Evolutionary conservation across 2,113 vertebrate genomes (phyloP).

Genomic region (Festucalex cinctus): DNA sequence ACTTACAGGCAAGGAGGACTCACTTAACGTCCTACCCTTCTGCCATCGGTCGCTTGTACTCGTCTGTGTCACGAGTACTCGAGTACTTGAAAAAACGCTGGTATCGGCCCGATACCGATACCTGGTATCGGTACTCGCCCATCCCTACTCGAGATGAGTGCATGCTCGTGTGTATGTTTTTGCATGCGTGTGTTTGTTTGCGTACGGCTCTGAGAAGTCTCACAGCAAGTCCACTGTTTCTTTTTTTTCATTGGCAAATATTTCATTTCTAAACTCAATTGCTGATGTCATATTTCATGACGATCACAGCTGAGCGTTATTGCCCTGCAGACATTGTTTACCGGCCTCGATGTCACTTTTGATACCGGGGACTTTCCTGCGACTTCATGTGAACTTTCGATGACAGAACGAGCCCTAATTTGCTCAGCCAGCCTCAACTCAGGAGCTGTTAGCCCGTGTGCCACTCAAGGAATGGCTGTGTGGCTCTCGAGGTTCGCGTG

Average conservation of each 20-base stretch:
- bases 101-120: too few species aligned
- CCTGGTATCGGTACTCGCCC: too few species aligned
- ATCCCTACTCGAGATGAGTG: too few species aligned
- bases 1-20: too few species aligned
- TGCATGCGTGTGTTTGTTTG: neutral
- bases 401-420: constrained; percentile 69
- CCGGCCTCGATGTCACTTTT: constrained; percentile 67
- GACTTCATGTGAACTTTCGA: constrained; percentile 70
- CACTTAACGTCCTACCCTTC: too few species aligned
- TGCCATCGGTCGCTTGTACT: too few species aligned
- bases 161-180: neutral
- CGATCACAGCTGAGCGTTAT: constrained; percentile 55
- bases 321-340: constrained; percentile 68
- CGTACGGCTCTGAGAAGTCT: constrained; percentile 15
- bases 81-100: too few species aligned
- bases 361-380: constrained; percentile 54
- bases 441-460: constrained; percentile 57
- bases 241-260: constrained; percentile 56
- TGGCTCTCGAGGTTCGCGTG: neutral
- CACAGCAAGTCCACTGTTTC: constrained; percentile 31
- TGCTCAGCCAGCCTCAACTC: constrained; percentile 65
- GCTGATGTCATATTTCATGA: constrained; percentile 69
- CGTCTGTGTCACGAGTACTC: too few species aligned
- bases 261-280: constrained; percentile 67
- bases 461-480: constrained; percentile 55